Conservation (phyloP, 2,888 invertebrate genomes). For the Tuberolachnus salignus region DNA sequence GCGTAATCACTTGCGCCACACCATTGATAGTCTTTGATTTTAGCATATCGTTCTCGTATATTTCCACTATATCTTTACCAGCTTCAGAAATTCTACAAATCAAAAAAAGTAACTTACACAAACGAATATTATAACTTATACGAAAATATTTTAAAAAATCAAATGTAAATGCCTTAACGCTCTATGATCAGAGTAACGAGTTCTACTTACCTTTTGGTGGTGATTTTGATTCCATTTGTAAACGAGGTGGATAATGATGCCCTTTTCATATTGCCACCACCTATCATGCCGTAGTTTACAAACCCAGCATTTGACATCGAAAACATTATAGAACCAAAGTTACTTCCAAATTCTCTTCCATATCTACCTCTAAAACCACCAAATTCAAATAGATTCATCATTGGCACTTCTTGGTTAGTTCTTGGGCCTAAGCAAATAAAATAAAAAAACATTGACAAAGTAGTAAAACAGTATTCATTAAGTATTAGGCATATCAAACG, state of each 20-base stretch:
- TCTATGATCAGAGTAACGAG: not conserved
- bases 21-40: conserved; percentile 97
- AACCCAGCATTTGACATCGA: conserved; percentile 49
- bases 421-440: conserved; percentile 21
- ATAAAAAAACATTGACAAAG: not conserved
- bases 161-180: not conserved
- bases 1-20: conserved; percentile 84
- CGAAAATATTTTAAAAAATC: not conserved
- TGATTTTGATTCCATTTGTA: conserved; percentile 95
- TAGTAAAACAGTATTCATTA: not conserved
- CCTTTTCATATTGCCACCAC: conserved; percentile 73
- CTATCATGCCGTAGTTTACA: conserved; percentile 65
- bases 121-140: not conserved
- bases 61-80: conserved; percentile 93
- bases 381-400: conserved; percentile 56
- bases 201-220: conserved; percentile 87
- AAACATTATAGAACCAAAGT: conserved; percentile 54
- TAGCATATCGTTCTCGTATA: conserved; percentile 94
- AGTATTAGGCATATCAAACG: not conserved
- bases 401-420: conserved; percentile 39
- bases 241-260: conserved; percentile 94
- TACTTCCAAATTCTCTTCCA: conserved; percentile 51
- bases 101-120: not conserved
- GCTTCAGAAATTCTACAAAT: conserved; percentile 84
- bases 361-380: too few species aligned